Evolutionary conservation across 2,888 invertebrate genomes (phyloP).

Genomic region (Exocentrus adspersus): DNA sequence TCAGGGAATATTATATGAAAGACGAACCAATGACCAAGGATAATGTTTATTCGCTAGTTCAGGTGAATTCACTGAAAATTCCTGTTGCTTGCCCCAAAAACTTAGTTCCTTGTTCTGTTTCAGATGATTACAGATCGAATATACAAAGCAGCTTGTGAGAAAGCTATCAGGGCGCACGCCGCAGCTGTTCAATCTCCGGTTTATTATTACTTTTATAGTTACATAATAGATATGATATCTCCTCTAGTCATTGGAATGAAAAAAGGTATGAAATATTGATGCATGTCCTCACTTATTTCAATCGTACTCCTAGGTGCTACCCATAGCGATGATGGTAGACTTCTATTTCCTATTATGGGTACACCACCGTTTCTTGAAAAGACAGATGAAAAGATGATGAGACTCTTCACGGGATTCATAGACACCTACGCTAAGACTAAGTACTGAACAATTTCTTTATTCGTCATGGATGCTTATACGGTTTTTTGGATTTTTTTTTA

Average conservation of each 20-base stretch:
- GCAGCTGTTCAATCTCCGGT: slow-evolving; percentile 47
- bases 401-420: slow-evolving; percentile 47
- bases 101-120: slow-evolving; percentile 33
- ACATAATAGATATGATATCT: slow-evolving; percentile 39
- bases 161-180: slow-evolving; percentile 49
- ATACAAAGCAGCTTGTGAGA: slow-evolving; percentile 60
- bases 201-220: slow-evolving; percentile 48
- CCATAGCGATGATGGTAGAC: slow-evolving; percentile 48
- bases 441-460: no score
- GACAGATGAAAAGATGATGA: slow-evolving; percentile 50
- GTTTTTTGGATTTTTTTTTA: slow-evolving; percentile 40
- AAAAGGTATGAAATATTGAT: slow-evolving; percentile 35
- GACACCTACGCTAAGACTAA: slow-evolving; percentile 47
- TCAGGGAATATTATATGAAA: slow-evolving; percentile 52
- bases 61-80: slow-evolving; percentile 43
- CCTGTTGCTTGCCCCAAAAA: background rate
- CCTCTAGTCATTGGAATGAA: slow-evolving; percentile 33
- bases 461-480: no score
- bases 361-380: slow-evolving; percentile 33
- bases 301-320: no score
- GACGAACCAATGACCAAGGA: slow-evolving; percentile 43
- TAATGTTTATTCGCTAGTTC: slow-evolving; percentile 47
- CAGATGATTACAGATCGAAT: slow-evolving; percentile 73
- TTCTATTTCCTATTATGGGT: slow-evolving; percentile 42
- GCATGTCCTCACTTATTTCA: background rate